These are phyloP conservation scores for Volucella inanis DNA, from an alignment of 2,888 invertebrate genomes.

Conservation along the genomic window DNA sequence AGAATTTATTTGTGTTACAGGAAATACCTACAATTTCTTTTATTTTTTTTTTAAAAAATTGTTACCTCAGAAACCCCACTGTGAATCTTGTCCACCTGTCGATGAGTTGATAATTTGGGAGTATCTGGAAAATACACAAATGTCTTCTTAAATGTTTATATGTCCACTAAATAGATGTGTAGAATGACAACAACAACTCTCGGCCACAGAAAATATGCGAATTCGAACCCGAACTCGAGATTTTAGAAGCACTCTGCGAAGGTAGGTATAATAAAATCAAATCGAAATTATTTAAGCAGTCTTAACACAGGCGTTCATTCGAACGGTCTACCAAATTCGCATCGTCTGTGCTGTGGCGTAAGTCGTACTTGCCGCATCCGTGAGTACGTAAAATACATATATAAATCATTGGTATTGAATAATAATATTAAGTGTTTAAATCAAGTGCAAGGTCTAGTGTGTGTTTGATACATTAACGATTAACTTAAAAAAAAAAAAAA, in stretches of 20 bases:
- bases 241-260: conserved; percentile 44
- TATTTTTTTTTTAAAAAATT: too few relatives aligned
- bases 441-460: conserved; percentile 17
- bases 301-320: conserved; percentile 56
- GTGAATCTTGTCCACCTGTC: too few relatives aligned
- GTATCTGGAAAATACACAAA: too few relatives aligned
- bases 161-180: background rate
- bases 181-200: conserved; percentile 16
- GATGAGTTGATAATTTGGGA: too few relatives aligned
- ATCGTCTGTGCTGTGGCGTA: conserved; percentile 18
- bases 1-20: too few relatives aligned
- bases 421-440: conserved; percentile 45
- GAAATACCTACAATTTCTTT: too few relatives aligned
- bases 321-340: conserved; percentile 59
- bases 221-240: conserved; percentile 34
- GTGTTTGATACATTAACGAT: background rate
- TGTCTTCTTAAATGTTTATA: too few relatives aligned
- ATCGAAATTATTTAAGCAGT: conserved; percentile 62
- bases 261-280: conserved; percentile 62
- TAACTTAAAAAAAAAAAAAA: background rate
- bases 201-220: conserved; percentile 27
- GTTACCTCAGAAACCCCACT: too few relatives aligned
- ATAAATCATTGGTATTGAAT: background rate
- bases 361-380: background rate
- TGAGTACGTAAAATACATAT: background rate